These are phyloP conservation scores for Esox masquinongy DNA, from an alignment of 2,797 vertebrate species.

Conservation along the genomic window DNA sequence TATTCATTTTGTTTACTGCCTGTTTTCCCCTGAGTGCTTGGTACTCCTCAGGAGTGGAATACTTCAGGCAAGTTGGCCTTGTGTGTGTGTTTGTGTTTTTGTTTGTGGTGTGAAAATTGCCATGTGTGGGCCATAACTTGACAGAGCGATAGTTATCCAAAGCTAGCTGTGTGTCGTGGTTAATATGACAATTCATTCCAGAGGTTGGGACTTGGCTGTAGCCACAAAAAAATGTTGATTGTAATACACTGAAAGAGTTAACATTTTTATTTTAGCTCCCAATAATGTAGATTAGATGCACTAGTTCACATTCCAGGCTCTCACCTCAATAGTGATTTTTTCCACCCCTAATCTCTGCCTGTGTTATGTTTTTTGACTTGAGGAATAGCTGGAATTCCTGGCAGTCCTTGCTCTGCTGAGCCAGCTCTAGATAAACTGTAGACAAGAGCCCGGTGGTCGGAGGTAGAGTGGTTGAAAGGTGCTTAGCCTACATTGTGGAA, in stretches of 20 bases:
- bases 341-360: slow-evolving; percentile 20
- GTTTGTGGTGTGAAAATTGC: slow-evolving; percentile 8
- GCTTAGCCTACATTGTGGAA: slow-evolving; percentile 21
- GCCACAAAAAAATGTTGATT: not conserved
- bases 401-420: slow-evolving; percentile 5
- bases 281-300: slow-evolving; percentile 50
- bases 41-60: slow-evolving; percentile 30
- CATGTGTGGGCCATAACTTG: slow-evolving; percentile 22
- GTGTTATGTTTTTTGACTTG: slow-evolving; percentile 8
- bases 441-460: slow-evolving; percentile 16
- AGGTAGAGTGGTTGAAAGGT: not conserved
- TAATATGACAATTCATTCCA: not conserved
- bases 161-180: not conserved
- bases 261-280: no score
- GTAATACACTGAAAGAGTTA: not conserved
- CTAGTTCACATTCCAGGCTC: slow-evolving; percentile 50
- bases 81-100: slow-evolving; percentile 11
- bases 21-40: slow-evolving; percentile 38
- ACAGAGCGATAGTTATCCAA: slow-evolving; percentile 17
- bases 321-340: slow-evolving; percentile 44
- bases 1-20: slow-evolving; percentile 56
- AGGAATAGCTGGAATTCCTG: slow-evolving; percentile 35
- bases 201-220: not conserved
- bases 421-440: slow-evolving; percentile 35
- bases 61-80: slow-evolving; percentile 29